Evolutionary conservation across 2,888 invertebrate species (phyloP), one percentile per base, ranked within the genome.

Genomic region (Ichneumoninae sp.): DNA sequence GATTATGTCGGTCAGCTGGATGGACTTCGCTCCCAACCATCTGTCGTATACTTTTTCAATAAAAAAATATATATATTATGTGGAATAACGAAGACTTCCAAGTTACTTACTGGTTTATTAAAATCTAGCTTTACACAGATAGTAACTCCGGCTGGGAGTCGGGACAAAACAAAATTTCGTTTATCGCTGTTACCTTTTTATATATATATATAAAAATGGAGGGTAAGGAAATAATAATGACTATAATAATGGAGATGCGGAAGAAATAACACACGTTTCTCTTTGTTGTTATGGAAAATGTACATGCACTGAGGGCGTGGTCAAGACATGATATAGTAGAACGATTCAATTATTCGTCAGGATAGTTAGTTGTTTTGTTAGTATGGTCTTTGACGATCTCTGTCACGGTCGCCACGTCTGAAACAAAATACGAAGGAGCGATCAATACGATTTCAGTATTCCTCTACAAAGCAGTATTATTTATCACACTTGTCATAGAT

Each of bases 361-460:
- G 65, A 65, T 19, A 19, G 60, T 80, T 36, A 40, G n/a, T 22
- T 30, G 19, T 47, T 26, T 79, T 16, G 78, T 88, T 93, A 94
- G 84, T 94, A 94, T 13, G 95, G 94, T 90, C 95, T 92, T 88
- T 94, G 94, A 70, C 95, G 94, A 88, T 95, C 95, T 83, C 95
- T 93, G 89, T 95, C 93, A 84, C 95, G 94, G 93, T 92, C 95
- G 92, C 93, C 94, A 87, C 94, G 92, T 33, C 93, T 93, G 87
- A 80, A 93, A 92, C 36, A 88, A 74, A 86, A 69, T 83, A 30
- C 16, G 65, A 60, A 22, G 74, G 40, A 66, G 16, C 54, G 33
- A 69, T n/a, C 26, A 65, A 52, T 36, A 47, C 44, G 33, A 65
- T 68, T 73, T 40, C 4, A 40, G 40, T 60, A 26, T 33, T 75